phyloP scores from a whole-genome alignment of 2,113 vertebrate species.

The Hippoglossus stenolepis region DNA sequence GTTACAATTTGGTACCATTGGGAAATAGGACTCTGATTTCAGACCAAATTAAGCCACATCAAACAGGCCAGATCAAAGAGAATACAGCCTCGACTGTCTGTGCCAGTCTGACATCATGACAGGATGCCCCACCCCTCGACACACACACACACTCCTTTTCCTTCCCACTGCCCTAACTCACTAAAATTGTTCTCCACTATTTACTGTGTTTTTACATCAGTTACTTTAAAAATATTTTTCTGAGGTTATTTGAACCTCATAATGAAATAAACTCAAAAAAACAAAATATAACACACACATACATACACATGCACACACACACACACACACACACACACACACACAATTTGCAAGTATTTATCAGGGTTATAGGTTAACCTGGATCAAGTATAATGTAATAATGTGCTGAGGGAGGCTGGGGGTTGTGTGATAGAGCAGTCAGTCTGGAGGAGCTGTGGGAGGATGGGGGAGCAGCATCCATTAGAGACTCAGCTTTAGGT shows the following conservation, averaged over 20 bases:
- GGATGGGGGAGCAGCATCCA: conserved; percentile 46
- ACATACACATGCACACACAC: neutral
- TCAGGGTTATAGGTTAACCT: conserved; percentile 62
- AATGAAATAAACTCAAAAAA: neutral
- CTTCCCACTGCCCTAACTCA: neutral
- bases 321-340: neutral
- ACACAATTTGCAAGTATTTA: conserved; percentile 47
- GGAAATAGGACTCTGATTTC: conserved; percentile 79
- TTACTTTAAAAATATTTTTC: neutral
- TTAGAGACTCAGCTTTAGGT: conserved; percentile 47
- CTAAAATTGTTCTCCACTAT: neutral
- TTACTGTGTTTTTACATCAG: neutral
- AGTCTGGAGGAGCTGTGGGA: conserved; percentile 18
- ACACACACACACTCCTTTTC: conserved; percentile 6
- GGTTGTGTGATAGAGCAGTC: conserved; percentile 43
- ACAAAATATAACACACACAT: neutral
- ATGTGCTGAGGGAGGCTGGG: conserved; percentile 31
- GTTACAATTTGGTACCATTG: conserved; percentile 53
- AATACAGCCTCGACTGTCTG: conserved; percentile 54
- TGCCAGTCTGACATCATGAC: conserved; percentile 56
- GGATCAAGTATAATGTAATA: conserved; percentile 71
- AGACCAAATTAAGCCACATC: conserved; percentile 80
- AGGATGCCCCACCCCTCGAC: conserved; percentile 45
- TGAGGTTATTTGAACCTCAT: neutral
- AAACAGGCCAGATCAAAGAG: conserved; percentile 78